phyloP scores from a whole-genome alignment of 2,888 invertebrate genomes.

The Anarsia innoxiella region DNA sequence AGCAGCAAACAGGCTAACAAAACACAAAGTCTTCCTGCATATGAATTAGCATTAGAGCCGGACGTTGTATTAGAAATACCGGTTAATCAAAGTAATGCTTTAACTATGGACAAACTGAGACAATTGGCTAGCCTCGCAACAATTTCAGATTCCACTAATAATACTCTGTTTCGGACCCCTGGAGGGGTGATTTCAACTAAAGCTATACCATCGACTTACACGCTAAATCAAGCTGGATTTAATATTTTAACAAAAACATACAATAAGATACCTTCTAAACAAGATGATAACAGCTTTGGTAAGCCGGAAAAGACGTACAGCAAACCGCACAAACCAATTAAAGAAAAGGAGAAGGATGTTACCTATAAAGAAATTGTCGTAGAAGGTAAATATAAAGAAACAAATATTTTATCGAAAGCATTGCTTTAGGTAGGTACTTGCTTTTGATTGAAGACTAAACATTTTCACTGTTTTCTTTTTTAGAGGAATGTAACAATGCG shows the following conservation, averaged over 20 bases:
- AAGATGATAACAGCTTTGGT: slow-evolving; percentile 55
- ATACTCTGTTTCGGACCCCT: slow-evolving; percentile 61
- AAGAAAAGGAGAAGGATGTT: slow-evolving; percentile 42
- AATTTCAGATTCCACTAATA: slow-evolving; percentile 68
- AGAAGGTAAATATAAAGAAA: slow-evolving; percentile 32
- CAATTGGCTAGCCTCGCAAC: slow-evolving; percentile 75
- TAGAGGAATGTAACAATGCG: slow-evolving; percentile 59
- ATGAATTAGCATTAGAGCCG: slow-evolving; percentile 60
- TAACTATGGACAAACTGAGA: slow-evolving; percentile 65
- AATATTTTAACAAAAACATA: slow-evolving; percentile 79
- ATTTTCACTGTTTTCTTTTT: slow-evolving; percentile 21
- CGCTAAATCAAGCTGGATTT: slow-evolving; percentile 78
- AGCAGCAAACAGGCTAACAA: slow-evolving; percentile 67
- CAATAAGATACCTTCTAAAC: slow-evolving; percentile 72
- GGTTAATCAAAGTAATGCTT: slow-evolving; percentile 48
- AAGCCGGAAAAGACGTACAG: slow-evolving; percentile 50
- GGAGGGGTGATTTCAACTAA: slow-evolving; percentile 75
- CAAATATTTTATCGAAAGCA: neutral
- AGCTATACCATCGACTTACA: slow-evolving; percentile 76
- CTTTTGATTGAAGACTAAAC: no score
- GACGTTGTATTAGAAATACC: slow-evolving; percentile 66
- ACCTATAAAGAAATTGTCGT: slow-evolving; percentile 27
- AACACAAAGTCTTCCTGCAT: slow-evolving; percentile 57
- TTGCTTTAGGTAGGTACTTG: neutral
- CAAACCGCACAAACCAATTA: slow-evolving; percentile 42